phyloP scores from a whole-genome alignment of 1,140 invertebrate species.

The Venturia canescens region DNA sequence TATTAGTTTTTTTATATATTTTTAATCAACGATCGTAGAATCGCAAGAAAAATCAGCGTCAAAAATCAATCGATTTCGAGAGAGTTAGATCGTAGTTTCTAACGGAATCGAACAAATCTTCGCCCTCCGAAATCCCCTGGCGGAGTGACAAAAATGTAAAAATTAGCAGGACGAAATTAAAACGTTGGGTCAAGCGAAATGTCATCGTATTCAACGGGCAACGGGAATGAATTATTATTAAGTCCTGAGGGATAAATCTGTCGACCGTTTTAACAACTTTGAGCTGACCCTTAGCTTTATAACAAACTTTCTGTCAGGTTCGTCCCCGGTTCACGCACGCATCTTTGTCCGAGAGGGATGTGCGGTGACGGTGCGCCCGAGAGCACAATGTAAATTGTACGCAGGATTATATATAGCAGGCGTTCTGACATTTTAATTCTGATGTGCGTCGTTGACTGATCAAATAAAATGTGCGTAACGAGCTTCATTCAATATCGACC shows the following conservation, averaged over 20 bases:
- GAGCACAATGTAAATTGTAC: not conserved
- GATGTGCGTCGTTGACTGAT: not conserved
- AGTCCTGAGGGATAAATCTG: constrained; percentile 43
- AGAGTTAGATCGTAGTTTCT: too few relatives aligned
- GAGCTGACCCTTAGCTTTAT: constrained; percentile 38
- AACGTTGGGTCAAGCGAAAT: not conserved
- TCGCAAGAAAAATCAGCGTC: too few relatives aligned
- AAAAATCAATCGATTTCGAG: too few relatives aligned
- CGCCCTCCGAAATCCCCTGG: too few relatives aligned
- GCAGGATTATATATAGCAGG: not conserved
- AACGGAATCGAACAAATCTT: too few relatives aligned
- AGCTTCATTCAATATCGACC: constrained; percentile 22
- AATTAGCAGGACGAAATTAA: not conserved
- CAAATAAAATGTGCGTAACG: not conserved
- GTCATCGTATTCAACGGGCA: not conserved
- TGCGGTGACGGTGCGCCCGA: not conserved
- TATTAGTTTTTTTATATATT: too few relatives aligned
- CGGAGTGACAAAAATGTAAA: not conserved
- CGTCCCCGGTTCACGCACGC: not conserved
- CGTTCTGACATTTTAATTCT: constrained; percentile 23
- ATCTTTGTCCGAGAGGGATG: not conserved
- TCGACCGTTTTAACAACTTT: constrained; percentile 41
- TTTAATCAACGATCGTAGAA: too few relatives aligned
- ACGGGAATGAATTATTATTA: constrained; percentile 15
- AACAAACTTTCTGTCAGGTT: not conserved